Evolutionary conservation across 1,140 invertebrate genomes (phyloP), one percentile per base, ranked within the genome.

Genomic region (Temnothorax curvispinosus): DNA sequence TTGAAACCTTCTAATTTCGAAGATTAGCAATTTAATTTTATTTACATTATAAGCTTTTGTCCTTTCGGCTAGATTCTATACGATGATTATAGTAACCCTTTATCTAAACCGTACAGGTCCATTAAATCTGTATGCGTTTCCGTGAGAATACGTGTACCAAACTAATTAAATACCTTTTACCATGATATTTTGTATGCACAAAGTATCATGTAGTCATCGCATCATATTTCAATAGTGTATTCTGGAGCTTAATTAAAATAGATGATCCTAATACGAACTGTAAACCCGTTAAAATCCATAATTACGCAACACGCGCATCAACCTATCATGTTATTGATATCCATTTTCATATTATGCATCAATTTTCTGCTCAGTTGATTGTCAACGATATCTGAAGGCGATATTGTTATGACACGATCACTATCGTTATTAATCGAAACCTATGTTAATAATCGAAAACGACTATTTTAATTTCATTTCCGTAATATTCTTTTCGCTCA

Each of bases 11-110:
- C 27, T 15, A 54, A 52, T 52, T 52, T 71, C 44, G 15, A 72
- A 72, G 32, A 72, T 35, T 35, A 35, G 27, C 44, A 15, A 56
- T 74, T 38, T 74, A 74, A 74, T 54, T 74, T 54, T 38, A 38
- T 1, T 52, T 52, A 50, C 27, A 32, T 71, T n/a, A 27, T 27
- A 21, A 74, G 52, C 18, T 38, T 35, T 38, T n/a, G 11, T 54
- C 9, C 0, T 41, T 54, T 35, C 27, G 3, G 15, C 27, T 54
- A 32, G 27, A 32, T 35, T 21, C 15, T 21, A 27, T 21, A 27
- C 9, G 9, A 67, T 15, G 32, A 35, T n/a, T 27, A 47, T 50
- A 27, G 27, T 71, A 71, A 50, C 0, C 13, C 41, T 50, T 27
- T 47, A 47, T 27, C 11, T 21, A n/a, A 18, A 47, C 27, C 11